These are phyloP conservation scores for Troides aeacus DNA, from an alignment of 2,888 invertebrate genomes.

Conservation along the genomic window DNA sequence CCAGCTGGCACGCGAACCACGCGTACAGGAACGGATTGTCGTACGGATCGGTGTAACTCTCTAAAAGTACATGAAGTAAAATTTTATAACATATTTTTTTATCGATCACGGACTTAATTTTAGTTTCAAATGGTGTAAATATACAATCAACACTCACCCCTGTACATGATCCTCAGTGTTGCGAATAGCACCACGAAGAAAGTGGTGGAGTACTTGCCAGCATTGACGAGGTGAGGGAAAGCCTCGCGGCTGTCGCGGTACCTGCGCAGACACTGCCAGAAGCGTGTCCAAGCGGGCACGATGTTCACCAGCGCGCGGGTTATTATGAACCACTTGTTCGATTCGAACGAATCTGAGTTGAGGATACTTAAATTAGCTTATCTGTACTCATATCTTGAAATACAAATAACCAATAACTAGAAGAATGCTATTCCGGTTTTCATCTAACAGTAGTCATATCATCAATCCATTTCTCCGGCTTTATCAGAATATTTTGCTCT, in stretches of 20 bases:
- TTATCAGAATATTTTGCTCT: too few species aligned
- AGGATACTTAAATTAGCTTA: neutral
- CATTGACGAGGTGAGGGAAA: slow-evolving; percentile 98
- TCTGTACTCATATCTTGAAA: neutral
- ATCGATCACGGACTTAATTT: neutral
- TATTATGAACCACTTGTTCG: slow-evolving; percentile 85
- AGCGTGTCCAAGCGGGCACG: slow-evolving; percentile 98
- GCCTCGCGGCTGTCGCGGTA: slow-evolving; percentile 96
- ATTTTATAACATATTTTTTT: neutral
- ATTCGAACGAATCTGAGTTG: slow-evolving; percentile 71
- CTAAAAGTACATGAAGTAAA: slow-evolving; percentile 48
- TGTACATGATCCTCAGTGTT: slow-evolving; percentile 82
- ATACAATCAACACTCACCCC: slow-evolving; percentile 41
- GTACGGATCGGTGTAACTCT: slow-evolving; percentile 79
- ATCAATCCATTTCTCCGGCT: too few species aligned
- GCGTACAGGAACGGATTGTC: slow-evolving; percentile 93
- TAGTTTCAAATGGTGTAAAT: slow-evolving; percentile 25
- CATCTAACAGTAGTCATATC: too few species aligned
- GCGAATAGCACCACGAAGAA: slow-evolving; percentile 95
- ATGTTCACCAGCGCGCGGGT: slow-evolving; percentile 93
- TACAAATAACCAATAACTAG: neutral
- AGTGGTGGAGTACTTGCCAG: slow-evolving; percentile 98
- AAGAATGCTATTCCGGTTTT: too few species aligned
- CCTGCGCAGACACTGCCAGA: slow-evolving; percentile 97
- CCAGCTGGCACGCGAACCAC: slow-evolving; percentile 91